phyloP scores from a whole-genome alignment of 1,140 invertebrate species.

The Medauroidea extradentata region DNA sequence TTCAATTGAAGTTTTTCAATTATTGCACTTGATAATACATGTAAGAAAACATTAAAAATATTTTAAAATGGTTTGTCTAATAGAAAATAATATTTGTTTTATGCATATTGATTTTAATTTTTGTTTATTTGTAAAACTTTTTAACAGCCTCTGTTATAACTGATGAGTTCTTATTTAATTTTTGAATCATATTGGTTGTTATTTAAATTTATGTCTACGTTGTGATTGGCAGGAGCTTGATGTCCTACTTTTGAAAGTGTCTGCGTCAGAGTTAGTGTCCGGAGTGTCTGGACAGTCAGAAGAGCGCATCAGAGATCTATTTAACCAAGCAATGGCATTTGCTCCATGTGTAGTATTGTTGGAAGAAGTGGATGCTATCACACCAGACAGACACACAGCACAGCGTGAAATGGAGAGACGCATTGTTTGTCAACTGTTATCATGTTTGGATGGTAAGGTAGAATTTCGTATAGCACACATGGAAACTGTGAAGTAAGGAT shows the following conservation, averaged over 20 bases:
- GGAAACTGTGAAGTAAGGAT: no score
- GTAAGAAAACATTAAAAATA: background rate
- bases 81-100: no score
- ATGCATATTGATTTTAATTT: no score
- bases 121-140: slow-evolving; percentile 2
- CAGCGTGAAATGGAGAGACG: slow-evolving; percentile 92
- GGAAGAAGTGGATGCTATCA: slow-evolving; percentile 91
- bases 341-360: slow-evolving; percentile 88
- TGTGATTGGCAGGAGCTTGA: slow-evolving; percentile 45
- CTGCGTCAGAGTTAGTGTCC: slow-evolving; percentile 88
- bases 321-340: slow-evolving; percentile 70
- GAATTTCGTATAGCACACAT: no score
- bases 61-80: background rate
- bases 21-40: background rate
- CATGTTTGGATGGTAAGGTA: slow-evolving; percentile 79
- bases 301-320: slow-evolving; percentile 84
- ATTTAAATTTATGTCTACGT: slow-evolving; percentile 3
- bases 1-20: no score
- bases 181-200: slow-evolving; percentile 4
- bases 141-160: background rate
- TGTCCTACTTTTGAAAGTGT: slow-evolving; percentile 77
- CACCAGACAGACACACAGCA: slow-evolving; percentile 78
- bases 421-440: slow-evolving; percentile 88
- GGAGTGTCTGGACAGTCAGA: slow-evolving; percentile 96
- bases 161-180: background rate